Percentiles rank a stretch among this genome's conserved stretches.
Conservation (phyloP, 2,797 vertebrate species). For the Enteromius anoplus region DNA sequence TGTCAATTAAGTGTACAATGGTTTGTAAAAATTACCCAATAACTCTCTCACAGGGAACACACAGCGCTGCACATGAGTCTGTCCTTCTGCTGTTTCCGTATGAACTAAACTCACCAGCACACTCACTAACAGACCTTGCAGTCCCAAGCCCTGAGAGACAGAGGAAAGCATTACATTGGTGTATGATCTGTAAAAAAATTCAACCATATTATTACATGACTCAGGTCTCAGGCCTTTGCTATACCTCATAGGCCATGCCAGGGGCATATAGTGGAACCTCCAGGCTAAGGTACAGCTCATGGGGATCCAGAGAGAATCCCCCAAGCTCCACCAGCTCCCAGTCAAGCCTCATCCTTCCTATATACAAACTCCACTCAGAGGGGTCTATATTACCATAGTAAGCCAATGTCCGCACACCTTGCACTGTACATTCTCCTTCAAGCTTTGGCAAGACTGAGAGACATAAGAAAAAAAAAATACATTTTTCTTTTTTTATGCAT, state of each 20-base stretch:
- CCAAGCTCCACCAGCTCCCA: conserved; percentile 53
- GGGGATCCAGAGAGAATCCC: conserved; percentile 64
- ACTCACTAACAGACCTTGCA: conserved; percentile 59
- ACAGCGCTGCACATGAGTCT: conserved; percentile 66
- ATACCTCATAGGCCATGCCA: conserved; percentile 75
- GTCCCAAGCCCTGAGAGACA: conserved; percentile 56
- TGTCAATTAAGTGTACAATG: not conserved
- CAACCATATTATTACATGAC: not conserved
- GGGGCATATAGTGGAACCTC: conserved; percentile 71
- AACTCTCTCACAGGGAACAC: conserved; percentile 66
- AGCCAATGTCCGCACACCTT: conserved; percentile 47
- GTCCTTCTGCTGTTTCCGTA: conserved; percentile 61
- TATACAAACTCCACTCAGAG: conserved; percentile 71
- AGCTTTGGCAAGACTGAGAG: conserved; percentile 29
- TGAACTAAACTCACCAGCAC: conserved; percentile 68
- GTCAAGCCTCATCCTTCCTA: conserved; percentile 65
- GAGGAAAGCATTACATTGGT: not conserved
- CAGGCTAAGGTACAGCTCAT: conserved; percentile 65
- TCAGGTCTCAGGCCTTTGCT: not conserved
- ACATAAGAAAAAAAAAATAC: not conserved
- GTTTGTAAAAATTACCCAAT: conserved; percentile 63
- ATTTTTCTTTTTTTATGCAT: too few relatives aligned
- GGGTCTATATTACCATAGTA: conserved; percentile 63
- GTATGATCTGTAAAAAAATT: too few relatives aligned
- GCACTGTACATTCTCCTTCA: conserved; percentile 48